A percentile compares a stretch with the other conserved stretches of the same genome.
phyloP scores from a whole-genome alignment of 2,888 invertebrate species.

The Operophtera brumata region DNA sequence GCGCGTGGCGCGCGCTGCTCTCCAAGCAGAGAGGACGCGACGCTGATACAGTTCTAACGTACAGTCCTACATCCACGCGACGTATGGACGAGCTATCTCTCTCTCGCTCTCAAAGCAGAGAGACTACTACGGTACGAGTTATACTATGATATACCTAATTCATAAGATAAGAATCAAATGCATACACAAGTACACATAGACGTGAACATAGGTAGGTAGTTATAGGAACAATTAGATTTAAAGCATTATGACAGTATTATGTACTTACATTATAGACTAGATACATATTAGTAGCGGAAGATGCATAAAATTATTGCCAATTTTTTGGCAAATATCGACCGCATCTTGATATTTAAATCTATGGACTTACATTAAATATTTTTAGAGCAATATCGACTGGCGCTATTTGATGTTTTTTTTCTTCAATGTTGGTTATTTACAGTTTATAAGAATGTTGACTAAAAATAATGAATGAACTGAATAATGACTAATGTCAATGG shows the following conservation, averaged over 20 bases:
- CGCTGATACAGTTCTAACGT: conserved; percentile 59
- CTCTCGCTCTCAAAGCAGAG: neutral
- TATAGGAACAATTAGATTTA: conserved; percentile 1
- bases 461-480: too few relatives aligned
- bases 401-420: neutral
- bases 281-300: too few relatives aligned
- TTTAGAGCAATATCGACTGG: conserved; percentile 6
- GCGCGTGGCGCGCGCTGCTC: conserved; percentile 83
- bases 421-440: too few relatives aligned
- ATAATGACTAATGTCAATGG: too few relatives aligned
- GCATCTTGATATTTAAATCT: too few relatives aligned
- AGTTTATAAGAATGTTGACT: too few relatives aligned
- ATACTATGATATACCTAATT: too few relatives aligned
- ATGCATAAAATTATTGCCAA: too few relatives aligned
- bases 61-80: conserved; percentile 80
- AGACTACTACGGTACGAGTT: neutral
- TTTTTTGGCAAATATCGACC: too few relatives aligned
- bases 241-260: conserved; percentile 7
- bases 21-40: conserved; percentile 50
- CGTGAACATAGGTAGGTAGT: neutral
- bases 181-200: too few relatives aligned
- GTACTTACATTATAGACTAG: conserved; percentile 10
- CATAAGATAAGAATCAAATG: too few relatives aligned
- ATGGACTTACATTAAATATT: too few relatives aligned
- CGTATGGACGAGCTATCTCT: conserved; percentile 85